Evolutionary conservation across 1,140 invertebrate species (phyloP), one percentile per base, ranked within the genome.

Genomic region (Sinella curviseta): DNA sequence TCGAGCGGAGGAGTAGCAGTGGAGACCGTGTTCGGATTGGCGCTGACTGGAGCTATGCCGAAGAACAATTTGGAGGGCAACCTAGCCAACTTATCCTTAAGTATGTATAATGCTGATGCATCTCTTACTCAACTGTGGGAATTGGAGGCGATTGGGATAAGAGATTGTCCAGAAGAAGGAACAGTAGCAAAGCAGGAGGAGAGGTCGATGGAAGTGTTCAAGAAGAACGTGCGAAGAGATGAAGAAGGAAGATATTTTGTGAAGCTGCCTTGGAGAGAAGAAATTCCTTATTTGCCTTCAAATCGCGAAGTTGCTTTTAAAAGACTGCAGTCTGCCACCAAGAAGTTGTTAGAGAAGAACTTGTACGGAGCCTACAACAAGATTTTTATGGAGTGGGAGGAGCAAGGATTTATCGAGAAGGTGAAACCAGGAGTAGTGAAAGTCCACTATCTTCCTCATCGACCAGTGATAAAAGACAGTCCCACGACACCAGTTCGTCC

Each of bases 261-360:
- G 60, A 67, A 67, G 60, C 28, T 67, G 28, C 60, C 60, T 12
- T 67, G 60, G 60, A 67, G 14, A 26, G 28, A 8, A 14, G 60
- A 67, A 8, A 8, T 8, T 30, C 82, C 78, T 1, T 80, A 8
- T 24, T 30, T 67, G n/a, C 60, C 60, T 67, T 8, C 20, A 8
- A 67, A 26, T 24, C 60, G 60, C 8, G 60, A 30, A 26, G 24
- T 67, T 67, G 60, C 60, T 67, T n/a, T 24, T 14, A 67, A 26
- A 67, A n/a, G 60, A 30, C 60, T 67, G 60, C 12, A 67, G 28
- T 14, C 12, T 14, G 24, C 60, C 14, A 14, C 60, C 28, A 67
- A 67, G 12, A 67, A 67, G 60, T 30, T 67, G 14, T 14, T 14
- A 8, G 4, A n/a, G 28, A 67, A 8, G 24, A 26, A 26, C 4